Evolutionary conservation across 1,140 invertebrate species (phyloP), one percentile per base, ranked within the genome.

Genomic region (Zaprionus vittiger): DNA sequence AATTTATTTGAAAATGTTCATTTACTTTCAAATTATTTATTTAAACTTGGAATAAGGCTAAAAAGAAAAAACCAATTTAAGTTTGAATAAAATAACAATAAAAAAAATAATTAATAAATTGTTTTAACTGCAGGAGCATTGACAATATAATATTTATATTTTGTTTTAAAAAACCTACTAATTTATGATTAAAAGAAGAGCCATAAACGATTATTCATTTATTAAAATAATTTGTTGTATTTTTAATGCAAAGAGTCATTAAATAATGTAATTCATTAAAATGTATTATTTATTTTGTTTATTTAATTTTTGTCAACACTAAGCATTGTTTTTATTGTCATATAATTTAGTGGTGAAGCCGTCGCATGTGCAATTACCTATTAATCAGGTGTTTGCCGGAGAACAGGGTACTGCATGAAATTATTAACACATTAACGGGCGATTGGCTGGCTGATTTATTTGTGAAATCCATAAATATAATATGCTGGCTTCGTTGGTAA

Each of bases 401-500:
- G 28, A 37, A 71, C 67, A 78, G 80, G 56, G 31, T 57, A 49
- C 68, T 78, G 62, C 60, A 61, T 77, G 77, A 73, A 63, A 83
- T 86, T 83, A 89, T 87, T 81, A 87, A 87, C 81, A 87, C 84
- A 87, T 87, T 87, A 87, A 84, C 78, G 80, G 77, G 44, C 74
- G 63, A 65, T 80, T 83, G 73, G 52, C 52, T 80, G 68, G 22
- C 64, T 80, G 80, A 86, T 86, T 87, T 86, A 86, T 86, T 75
- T 83, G 73, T 61, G 79, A 79, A 80, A 86, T 78, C 78, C 67
- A 83, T 83, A 89, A 78, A 80, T 83, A 84, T 81, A 68, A 73
- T 80, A 70, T 76, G 64, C 77, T 66, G 66, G 63, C 66, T 69
- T 66, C 56, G 70, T 57, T 55, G 76, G 67, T 34, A 47, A 63